phyloP scores from a whole-genome alignment of 2,888 invertebrate species.

The Prosopocoilus inquinatus region DNA sequence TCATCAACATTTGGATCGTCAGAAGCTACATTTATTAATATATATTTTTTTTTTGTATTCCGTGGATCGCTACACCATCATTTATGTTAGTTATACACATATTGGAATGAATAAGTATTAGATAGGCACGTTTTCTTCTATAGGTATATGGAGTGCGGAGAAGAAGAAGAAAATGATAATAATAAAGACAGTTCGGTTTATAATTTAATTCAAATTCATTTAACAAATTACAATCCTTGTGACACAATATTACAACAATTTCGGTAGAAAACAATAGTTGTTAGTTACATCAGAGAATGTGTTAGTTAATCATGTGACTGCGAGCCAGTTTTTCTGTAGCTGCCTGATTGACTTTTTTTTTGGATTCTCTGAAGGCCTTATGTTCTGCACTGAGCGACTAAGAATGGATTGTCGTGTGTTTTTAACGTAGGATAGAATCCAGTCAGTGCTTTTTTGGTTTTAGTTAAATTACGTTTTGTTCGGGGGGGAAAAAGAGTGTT shows the following conservation, averaged over 20 bases:
- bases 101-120: too few relatives aligned
- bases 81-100: too few relatives aligned
- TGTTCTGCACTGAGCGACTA: slow-evolving; percentile 34
- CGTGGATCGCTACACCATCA: too few relatives aligned
- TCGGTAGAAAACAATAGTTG: slow-evolving; percentile 45
- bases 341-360: neutral
- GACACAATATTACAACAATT: slow-evolving; percentile 49
- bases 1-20: too few relatives aligned
- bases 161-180: too few relatives aligned
- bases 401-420: slow-evolving; percentile 46
- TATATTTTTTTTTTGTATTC: too few relatives aligned
- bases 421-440: slow-evolving; percentile 27
- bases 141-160: too few relatives aligned
- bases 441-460: slow-evolving; percentile 19
- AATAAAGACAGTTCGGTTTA: slow-evolving; percentile 1
- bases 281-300: slow-evolving; percentile 22
- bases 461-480: slow-evolving; percentile 14
- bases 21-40: too few relatives aligned
- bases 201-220: slow-evolving; percentile 46
- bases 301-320: neutral
- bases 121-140: too few relatives aligned
- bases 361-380: slow-evolving; percentile 9
- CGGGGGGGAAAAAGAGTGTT: slow-evolving; percentile 4
- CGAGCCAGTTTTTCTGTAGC: neutral
- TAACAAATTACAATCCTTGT: slow-evolving; percentile 53